These are phyloP conservation scores for Passer montanus DNA, from an alignment of 2,113 vertebrate genomes.

Conservation along the genomic window DNA sequence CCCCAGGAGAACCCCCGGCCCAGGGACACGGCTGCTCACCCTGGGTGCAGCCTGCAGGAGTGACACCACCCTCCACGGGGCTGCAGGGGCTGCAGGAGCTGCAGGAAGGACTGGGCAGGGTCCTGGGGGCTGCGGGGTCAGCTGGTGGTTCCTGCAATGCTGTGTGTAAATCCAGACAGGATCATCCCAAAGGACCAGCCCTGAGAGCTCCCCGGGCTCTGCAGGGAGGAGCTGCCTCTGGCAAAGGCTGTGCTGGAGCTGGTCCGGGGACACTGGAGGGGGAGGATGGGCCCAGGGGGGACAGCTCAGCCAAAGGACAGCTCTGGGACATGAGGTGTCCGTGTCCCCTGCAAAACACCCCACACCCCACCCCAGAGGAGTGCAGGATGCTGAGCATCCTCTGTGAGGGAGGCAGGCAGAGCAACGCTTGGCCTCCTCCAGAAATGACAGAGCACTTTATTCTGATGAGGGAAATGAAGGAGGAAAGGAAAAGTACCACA, in stretches of 20 bases:
- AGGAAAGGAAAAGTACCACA: constrained; percentile 17
- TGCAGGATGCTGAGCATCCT: not conserved
- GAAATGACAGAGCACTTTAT: not conserved
- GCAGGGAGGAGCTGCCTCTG: not conserved
- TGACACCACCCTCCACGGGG: fast-evolving
- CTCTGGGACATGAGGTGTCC: not conserved
- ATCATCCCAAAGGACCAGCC: not conserved
- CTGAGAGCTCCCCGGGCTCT: not conserved
- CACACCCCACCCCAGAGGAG: fast-evolving
- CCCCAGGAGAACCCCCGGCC: fast-evolving
- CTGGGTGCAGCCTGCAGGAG: not conserved
- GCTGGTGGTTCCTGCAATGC: fast-evolving
- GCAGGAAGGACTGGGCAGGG: not conserved
- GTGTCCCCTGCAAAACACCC: not conserved
- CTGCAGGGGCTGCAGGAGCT: not conserved
- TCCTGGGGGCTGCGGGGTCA: not conserved
- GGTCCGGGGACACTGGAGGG: not conserved
- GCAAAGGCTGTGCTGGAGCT: not conserved
- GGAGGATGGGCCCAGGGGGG: not conserved
- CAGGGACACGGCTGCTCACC: fast-evolving
- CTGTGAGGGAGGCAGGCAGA: not conserved
- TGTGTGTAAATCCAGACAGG: not conserved
- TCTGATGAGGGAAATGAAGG: not conserved
- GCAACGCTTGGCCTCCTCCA: not conserved
- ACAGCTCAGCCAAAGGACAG: not conserved